Evolutionary conservation across 2,113 vertebrate genomes (phyloP), one percentile per base, ranked within the genome.

Genomic region (Notarius quadriscutis): DNA sequence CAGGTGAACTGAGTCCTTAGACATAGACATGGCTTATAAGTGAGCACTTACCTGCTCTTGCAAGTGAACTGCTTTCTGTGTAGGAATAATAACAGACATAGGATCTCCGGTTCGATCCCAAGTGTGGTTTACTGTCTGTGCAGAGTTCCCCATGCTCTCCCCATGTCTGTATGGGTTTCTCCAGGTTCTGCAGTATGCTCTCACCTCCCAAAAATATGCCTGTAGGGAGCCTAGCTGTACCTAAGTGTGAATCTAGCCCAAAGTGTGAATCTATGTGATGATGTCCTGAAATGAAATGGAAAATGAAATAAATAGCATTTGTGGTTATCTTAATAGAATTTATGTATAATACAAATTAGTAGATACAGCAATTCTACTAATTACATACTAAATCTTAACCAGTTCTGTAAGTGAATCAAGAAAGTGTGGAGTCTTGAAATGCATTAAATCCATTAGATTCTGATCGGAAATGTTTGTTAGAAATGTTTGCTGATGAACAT

Each of bases 31-130:
- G 3, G 74, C 34, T 41, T 51, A 57, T 57, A 57, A 55, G 77
- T 80, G 18, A 80, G 77, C 77, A 80, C 53, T 80, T 80, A 80
- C 53, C 53, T 79, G n/a, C 22, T 77, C 48, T 57, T 72, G 27
- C 48, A 65, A 65, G 60, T 65, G 41, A 48, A 55, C 50, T 22
- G 30, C 30, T 48, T 75, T 75, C 20, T 75, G 20, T 10, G 20
- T 60, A 34, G 51, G n/a, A 30, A 60, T 75, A 74, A 84, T 15
- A 84, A 34, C 53, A 72, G 34, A 17, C 1, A 17, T 77, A 14
- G 74, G 75, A 30, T 8, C 53, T 30, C 14, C 2, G 1, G 48
- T 57, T 57, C 17, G 1, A 80, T 57, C 77, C n/a, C 18, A 2
- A 30, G 25, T 4, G 18, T 10, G 48, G 22, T 1, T 77, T 51